Base-by-base conservation (phyloP, 2,888 invertebrate species). In the Noctuana brunneofusca region DNA sequence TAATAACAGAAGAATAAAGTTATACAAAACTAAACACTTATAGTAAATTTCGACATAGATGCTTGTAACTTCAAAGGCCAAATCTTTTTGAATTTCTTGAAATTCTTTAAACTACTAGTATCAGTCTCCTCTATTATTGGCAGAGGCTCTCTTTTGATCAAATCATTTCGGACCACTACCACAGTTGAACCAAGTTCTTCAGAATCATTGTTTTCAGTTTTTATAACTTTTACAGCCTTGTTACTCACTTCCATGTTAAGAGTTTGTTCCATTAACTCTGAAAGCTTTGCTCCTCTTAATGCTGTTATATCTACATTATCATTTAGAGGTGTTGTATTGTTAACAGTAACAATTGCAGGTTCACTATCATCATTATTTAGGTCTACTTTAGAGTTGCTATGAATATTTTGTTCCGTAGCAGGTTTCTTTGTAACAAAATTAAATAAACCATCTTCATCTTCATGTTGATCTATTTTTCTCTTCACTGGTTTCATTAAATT, bases 71-170 rank as follows among this genome's bases (percentile, higher is more conserved):
- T 88, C 6, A 87, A 48, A 64, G 90, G 91, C 90, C 90, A 90
- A 16, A 90, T 84, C 67, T 91, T 91, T 72, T 88, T 89, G 65
- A 91, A 90, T 66, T 81, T 91, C 65, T 91, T 91, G 70, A 89
- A 91, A 71, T 91, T 90, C 63, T 76, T 84, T 0, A 78, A 64
- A 62, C 70, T 68, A 53, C 49, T 52, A 22, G 16, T 60, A 59
- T 73, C 69, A 58, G 70, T 73, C 48, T 74, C 75, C 63, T 76
- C 69, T 64, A 75, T 68, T 48, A 74, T 30, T 49, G 68, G 54
- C 53, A 80, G 57, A 1, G 81, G 76, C 68, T 89, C 88, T 65
- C 80, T 84, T 70, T 90, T 89, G 2, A 89, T 83, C 65, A 90
- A 79, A 69, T 83, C 79, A 46, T 74, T 75, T 63, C 80, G 84